These are phyloP conservation scores for Neodontobutis hainanensis DNA, from an alignment of 2,113 vertebrate species.

Conservation along the genomic window DNA sequence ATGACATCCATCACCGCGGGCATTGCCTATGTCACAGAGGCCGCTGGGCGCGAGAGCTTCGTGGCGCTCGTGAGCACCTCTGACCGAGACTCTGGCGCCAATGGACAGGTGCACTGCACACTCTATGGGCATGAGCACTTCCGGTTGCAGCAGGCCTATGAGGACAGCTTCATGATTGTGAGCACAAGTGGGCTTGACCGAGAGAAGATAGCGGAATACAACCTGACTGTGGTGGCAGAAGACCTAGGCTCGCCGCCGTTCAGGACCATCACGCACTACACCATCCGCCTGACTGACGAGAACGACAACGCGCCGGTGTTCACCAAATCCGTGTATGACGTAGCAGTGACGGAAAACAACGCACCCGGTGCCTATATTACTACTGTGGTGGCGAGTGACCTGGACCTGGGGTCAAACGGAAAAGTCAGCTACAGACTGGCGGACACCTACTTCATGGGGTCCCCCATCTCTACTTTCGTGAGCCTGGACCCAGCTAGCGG, in stretches of 20 bases:
- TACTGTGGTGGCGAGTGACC: constrained; percentile 85
- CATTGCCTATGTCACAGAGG: constrained; percentile 83
- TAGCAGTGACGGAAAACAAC: constrained; percentile 89
- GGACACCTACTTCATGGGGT: constrained; percentile 85
- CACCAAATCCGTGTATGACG: constrained; percentile 84
- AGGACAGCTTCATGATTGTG: constrained; percentile 94
- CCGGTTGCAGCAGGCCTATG: constrained; percentile 91
- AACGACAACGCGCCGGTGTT: constrained; percentile 92
- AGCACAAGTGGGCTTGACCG: constrained; percentile 87
- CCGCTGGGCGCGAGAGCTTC: constrained; percentile 88
- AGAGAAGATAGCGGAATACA: constrained; percentile 90
- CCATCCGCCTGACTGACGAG: constrained; percentile 87
- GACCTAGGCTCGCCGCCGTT: constrained; percentile 89
- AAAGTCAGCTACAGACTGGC: constrained; percentile 88
- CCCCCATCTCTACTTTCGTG: constrained; percentile 89
- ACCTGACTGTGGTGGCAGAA: constrained; percentile 92
- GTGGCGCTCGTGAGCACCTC: constrained; percentile 95
- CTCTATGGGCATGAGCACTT: constrained; percentile 93
- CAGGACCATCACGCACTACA: constrained; percentile 87
- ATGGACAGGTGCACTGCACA: constrained; percentile 92
- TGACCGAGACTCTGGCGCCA: constrained; percentile 90
- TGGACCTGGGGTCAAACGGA: constrained; percentile 87
- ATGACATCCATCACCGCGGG: constrained; percentile 85
- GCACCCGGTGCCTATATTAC: constrained; percentile 88
- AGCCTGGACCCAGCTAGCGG: constrained; percentile 91